Evolutionary conservation across 2,113 vertebrate species (phyloP), one percentile per base, ranked within the genome.

Genomic region (Oncorhynchus mykiss): DNA sequence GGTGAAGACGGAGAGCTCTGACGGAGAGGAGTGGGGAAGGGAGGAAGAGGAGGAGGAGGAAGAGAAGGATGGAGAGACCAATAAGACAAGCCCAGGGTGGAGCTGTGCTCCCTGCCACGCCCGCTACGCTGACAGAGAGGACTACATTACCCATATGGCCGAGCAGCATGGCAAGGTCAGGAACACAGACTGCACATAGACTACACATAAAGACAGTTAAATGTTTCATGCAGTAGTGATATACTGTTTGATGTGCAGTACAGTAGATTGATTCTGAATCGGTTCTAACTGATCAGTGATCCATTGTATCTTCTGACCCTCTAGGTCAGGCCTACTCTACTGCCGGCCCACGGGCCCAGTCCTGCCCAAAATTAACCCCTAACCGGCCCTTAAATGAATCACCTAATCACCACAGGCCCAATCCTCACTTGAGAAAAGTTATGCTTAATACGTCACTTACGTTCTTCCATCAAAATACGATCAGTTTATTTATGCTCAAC

Each of bases 141-240:
- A 95, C 25, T 99, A 97, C 60, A 95, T 97, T 57, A 83, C 86
- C 0, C 97, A 99, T 84, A 98, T 99, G 97, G 95, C 95, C 78
- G 94, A 95, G 84, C 93, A 95, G 76, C 97, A 99, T 0, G 91
- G 94, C 74, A 97, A 98, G 95, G 97, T 99, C 79, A 87, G 83
- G 8, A 22, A 70, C 39, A 22, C 11, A 70, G 39, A 1, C 64
- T 14, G 9, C 9, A 45, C 9, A 25, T 5, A 48, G 39, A n/a
- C n/a, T n/a, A n/a, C n/a, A n/a, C n/a, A n/a, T 9, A 45, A 39
- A 39, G 13, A 54, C 51, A 16, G 12, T 14, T 16, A 16, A 2
- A 12, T 39, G 8, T 39, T 39, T 39, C 34, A 24, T 3, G 48
- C 59, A 72, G n/a, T 49, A 70, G 6, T 4, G 27, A 69, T 18